Evolutionary conservation across 2,797 vertebrate genomes (phyloP).

Genomic region (Notoglanidium macrostoma): DNA sequence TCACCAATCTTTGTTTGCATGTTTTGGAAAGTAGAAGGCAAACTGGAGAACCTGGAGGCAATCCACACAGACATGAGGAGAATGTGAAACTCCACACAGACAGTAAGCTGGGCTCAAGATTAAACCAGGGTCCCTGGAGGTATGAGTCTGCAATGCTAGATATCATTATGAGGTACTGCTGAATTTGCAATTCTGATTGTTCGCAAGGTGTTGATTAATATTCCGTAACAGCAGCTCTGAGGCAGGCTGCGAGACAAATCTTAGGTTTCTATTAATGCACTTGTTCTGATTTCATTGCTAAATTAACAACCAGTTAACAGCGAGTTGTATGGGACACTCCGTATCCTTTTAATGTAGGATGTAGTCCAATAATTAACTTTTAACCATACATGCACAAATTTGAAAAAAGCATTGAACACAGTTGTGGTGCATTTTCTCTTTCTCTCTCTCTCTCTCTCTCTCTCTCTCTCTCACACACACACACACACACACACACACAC

Average conservation of each 20-base stretch:
- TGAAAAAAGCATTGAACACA: not conserved
- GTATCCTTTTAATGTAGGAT: not conserved
- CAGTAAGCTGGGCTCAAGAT: not conserved
- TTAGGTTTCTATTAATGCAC: not conserved
- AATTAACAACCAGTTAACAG: not conserved
- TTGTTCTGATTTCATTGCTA: not conserved
- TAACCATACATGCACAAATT: not conserved
- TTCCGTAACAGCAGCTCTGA: not conserved
- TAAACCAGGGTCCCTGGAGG: not conserved
- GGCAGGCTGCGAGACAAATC: not conserved
- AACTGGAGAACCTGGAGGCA: not conserved
- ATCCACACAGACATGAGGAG: not conserved
- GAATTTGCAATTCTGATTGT: not conserved
- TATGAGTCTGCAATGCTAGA: not conserved
- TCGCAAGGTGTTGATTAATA: not conserved
- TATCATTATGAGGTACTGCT: not conserved
- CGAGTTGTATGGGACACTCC: not conserved
- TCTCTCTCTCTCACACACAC: not conserved
- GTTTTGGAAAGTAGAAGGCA: not conserved
- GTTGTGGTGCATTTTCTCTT: not conserved
- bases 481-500: not conserved
- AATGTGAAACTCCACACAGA: not conserved
- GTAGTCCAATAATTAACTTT: not conserved
- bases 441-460: not conserved
- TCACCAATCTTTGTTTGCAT: not conserved